Conservation (phyloP, 2,797 vertebrate genomes). For the Phrynocephalus vlangalii region DNA sequence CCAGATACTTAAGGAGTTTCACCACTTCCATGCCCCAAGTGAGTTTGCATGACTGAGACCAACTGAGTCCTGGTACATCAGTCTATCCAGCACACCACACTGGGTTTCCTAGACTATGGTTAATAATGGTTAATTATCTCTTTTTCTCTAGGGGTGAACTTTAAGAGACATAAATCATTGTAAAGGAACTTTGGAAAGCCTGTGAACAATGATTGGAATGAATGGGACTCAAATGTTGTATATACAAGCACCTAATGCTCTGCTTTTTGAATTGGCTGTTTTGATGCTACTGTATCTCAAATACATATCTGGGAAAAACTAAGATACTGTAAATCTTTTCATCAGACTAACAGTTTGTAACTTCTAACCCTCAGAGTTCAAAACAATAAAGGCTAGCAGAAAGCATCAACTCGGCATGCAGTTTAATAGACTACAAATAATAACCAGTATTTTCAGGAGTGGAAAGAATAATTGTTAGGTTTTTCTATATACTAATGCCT, state of each 20-base stretch:
- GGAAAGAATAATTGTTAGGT: constrained; percentile 16
- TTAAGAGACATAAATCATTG: constrained; percentile 60
- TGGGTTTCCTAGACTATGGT: background rate
- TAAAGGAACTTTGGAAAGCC: constrained; percentile 55
- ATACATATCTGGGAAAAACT: background rate
- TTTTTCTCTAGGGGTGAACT: constrained; percentile 70
- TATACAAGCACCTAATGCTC: background rate
- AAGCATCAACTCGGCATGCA: background rate
- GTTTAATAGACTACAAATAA: constrained; percentile 21
- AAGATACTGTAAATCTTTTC: background rate
- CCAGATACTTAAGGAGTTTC: no score
- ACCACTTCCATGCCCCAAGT: no score
- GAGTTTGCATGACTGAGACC: no score
- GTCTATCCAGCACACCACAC: background rate
- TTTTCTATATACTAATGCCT: background rate
- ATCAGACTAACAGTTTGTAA: background rate
- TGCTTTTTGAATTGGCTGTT: background rate
- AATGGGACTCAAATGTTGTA: constrained; percentile 31
- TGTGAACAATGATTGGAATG: constrained; percentile 13
- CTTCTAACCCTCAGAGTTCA: background rate
- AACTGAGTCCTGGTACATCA: no score
- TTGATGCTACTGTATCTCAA: background rate
- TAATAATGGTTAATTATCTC: constrained; percentile 30
- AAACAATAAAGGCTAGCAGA: background rate
- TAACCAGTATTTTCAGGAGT: background rate